phyloP scores from a whole-genome alignment of 2,888 invertebrate genomes.

The Rambutsinella grinnellia region DNA sequence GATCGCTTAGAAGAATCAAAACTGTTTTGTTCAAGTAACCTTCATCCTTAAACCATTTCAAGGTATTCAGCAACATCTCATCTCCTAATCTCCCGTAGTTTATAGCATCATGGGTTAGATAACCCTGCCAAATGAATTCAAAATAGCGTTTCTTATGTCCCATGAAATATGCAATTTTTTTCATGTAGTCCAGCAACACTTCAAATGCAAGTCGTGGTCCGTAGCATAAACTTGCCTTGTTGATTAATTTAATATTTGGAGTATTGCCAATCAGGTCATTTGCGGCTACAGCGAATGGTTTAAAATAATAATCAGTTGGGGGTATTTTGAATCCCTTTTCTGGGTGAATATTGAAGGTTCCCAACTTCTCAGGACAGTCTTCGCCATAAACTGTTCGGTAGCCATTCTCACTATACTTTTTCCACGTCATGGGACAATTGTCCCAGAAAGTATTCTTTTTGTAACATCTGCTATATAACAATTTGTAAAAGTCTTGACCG shows the following conservation, averaged over 20 bases:
- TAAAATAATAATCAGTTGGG: slow-evolving; percentile 88
- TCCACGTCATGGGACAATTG: slow-evolving; percentile 87
- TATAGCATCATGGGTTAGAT: slow-evolving; percentile 86
- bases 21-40: slow-evolving; percentile 78
- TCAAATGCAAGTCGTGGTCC: slow-evolving; percentile 76
- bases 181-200: slow-evolving; percentile 79
- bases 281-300: slow-evolving; percentile 77
- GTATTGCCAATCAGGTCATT: too few relatives aligned
- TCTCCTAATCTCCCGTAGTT: slow-evolving; percentile 85
- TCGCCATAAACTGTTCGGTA: slow-evolving; percentile 86
- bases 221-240: slow-evolving; percentile 75
- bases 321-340: slow-evolving; percentile 80
- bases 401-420: slow-evolving; percentile 79
- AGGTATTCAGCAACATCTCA: slow-evolving; percentile 74
- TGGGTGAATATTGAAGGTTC: slow-evolving; percentile 85
- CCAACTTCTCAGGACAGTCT: slow-evolving; percentile 83
- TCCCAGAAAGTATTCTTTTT: too few relatives aligned
- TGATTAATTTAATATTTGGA: too few relatives aligned
- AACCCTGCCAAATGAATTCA: slow-evolving; percentile 87
- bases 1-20: slow-evolving; percentile 85
- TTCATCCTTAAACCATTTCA: slow-evolving; percentile 73
- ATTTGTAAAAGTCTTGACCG: slow-evolving; percentile 78
- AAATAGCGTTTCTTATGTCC: slow-evolving; percentile 76
- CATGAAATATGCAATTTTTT: slow-evolving; percentile 76
- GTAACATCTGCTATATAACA: too few relatives aligned